phyloP scores from a whole-genome alignment of 2,888 invertebrate genomes.

The Coremacera marginata region DNA sequence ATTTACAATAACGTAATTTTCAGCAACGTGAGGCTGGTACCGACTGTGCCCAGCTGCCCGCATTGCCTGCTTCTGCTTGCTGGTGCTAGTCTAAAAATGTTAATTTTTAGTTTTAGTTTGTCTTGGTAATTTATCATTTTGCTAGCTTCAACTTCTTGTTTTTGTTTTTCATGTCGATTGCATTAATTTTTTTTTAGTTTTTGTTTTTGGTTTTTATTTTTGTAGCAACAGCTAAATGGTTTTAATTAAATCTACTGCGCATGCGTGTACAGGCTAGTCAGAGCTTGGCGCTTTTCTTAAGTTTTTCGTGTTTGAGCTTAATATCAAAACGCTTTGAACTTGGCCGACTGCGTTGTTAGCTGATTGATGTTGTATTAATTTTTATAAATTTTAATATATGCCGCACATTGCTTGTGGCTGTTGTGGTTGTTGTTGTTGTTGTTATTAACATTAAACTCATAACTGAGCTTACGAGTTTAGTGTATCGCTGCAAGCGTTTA shows the following conservation, averaged over 20 bases:
- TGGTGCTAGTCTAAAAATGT: constrained; percentile 49
- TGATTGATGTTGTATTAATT: constrained; percentile 68
- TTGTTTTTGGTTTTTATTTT: constrained; percentile 38
- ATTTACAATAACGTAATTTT: constrained; percentile 18
- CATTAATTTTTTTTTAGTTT: constrained; percentile 18
- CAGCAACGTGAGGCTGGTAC: neutral
- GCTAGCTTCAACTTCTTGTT: constrained; percentile 13
- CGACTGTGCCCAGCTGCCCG: neutral
- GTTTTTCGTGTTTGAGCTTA: neutral
- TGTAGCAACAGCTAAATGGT: constrained; percentile 53
- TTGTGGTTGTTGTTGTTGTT: neutral
- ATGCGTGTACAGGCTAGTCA: constrained; percentile 53
- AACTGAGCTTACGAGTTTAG: constrained; percentile 49
- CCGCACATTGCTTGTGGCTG: constrained; percentile 18
- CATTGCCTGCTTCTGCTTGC: neutral
- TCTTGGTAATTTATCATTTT: constrained; percentile 62
- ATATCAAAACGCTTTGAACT: constrained; percentile 59
- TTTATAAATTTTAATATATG: constrained; percentile 46
- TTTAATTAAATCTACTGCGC: constrained; percentile 64
- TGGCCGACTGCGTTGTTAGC: constrained; percentile 65
- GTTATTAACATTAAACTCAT: neutral
- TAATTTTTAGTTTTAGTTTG: constrained; percentile 56
- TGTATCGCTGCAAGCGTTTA: constrained; percentile 46
- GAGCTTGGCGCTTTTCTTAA: too few species aligned
- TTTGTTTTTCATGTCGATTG: neutral